These are phyloP conservation scores for Geophilus truncorum DNA, from an alignment of 2,888 invertebrate species.

Conservation along the genomic window DNA sequence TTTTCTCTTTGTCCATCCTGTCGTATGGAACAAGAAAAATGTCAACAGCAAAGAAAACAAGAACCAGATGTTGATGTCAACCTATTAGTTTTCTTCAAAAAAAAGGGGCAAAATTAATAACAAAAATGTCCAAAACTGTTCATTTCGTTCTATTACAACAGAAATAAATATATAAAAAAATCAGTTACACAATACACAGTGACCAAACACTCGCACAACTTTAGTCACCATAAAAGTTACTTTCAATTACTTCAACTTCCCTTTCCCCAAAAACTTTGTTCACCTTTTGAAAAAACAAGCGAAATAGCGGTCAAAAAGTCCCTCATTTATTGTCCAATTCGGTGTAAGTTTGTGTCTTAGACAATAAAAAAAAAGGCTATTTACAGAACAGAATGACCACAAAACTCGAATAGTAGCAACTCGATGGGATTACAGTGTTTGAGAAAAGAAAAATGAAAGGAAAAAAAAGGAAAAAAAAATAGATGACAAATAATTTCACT, in stretches of 20 bases:
- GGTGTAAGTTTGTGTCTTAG: not conserved
- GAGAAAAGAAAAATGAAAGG: not conserved
- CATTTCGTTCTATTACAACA: not conserved
- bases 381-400: slow-evolving; percentile 14
- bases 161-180: not conserved
- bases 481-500: not conserved
- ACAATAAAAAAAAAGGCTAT: slow-evolving; percentile 12
- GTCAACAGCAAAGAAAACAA: not conserved
- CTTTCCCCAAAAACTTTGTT: not conserved
- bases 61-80: not conserved
- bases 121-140: not conserved
- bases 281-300: not conserved
- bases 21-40: not conserved
- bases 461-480: not conserved
- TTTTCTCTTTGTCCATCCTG: not conserved
- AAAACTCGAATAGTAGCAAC: not conserved
- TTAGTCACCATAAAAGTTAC: not conserved
- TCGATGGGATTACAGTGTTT: not conserved
- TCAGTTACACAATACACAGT: not conserved
- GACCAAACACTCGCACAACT: not conserved
- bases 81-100: not conserved
- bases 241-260: not conserved
- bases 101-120: not conserved
- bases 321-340: slow-evolving; percentile 18
- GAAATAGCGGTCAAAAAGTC: not conserved